Evolutionary conservation across 2,888 invertebrate genomes (phyloP).

Genomic region (Polietes domitor): DNA sequence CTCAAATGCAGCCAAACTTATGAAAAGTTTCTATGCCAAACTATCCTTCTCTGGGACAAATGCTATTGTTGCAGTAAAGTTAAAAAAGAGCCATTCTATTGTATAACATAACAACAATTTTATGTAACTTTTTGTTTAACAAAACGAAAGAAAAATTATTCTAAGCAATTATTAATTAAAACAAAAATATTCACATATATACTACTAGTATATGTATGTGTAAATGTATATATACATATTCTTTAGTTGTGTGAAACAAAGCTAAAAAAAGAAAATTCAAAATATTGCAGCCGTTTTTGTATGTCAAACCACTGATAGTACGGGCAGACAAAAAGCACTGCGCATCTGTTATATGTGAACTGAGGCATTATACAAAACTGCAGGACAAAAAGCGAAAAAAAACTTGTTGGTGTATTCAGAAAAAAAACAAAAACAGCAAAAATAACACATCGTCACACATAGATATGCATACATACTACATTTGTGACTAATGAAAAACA

Average conservation of each 20-base stretch:
- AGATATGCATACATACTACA: not conserved
- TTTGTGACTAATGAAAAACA: slow-evolving; percentile 53
- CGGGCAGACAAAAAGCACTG: slow-evolving; percentile 21
- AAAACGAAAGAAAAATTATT: slow-evolving; percentile 48
- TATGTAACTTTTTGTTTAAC: too few relatives aligned
- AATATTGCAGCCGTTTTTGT: slow-evolving; percentile 3
- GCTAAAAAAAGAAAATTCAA: not conserved
- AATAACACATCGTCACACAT: slow-evolving; percentile 37
- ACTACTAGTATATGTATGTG: too few relatives aligned
- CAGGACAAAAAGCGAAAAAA: not conserved
- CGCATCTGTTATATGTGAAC: slow-evolving; percentile 47
- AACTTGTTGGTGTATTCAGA: not conserved
- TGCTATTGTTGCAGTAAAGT: slow-evolving; percentile 32
- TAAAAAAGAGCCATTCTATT: slow-evolving; percentile 53
- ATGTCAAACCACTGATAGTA: slow-evolving; percentile 34
- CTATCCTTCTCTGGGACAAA: not conserved
- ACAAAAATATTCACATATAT: slow-evolving; percentile 50
- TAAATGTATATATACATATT: slow-evolving; percentile 34
- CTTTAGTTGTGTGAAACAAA: slow-evolving; percentile 8
- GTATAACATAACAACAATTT: slow-evolving; percentile 47
- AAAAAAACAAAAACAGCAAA: slow-evolving; percentile 26
- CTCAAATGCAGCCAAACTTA: not conserved
- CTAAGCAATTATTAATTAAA: slow-evolving; percentile 61
- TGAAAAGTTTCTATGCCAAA: not conserved
- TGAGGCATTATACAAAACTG: slow-evolving; percentile 36